Evolutionary conservation across 23 tunicate species (phyloP).

Genomic region (Trididemnum clinides): DNA sequence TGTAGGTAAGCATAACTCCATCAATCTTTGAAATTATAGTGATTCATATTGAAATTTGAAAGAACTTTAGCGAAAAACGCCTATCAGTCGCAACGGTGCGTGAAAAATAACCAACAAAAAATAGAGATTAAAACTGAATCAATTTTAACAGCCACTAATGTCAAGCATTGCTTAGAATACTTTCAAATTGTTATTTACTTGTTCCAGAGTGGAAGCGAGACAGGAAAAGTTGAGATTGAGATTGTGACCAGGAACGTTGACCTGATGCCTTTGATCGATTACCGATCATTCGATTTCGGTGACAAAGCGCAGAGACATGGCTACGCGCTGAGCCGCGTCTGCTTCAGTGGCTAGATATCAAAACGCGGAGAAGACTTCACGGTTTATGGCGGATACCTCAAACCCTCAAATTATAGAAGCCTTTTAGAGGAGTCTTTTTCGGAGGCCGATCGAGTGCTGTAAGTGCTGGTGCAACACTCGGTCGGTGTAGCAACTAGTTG

Average conservation of each 20-base stretch:
- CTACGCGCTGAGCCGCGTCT: constrained; percentile 62
- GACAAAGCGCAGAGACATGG: constrained; percentile 74
- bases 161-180: no score
- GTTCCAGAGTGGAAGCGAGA: constrained; percentile 64
- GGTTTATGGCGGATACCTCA: constrained; percentile 35
- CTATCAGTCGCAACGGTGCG: no score
- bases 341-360: constrained; percentile 82
- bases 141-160: no score
- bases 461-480: constrained; percentile 62
- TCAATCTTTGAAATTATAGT: no score
- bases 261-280: constrained; percentile 78
- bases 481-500: not conserved
- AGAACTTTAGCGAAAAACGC: no score
- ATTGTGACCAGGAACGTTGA: constrained; percentile 67
- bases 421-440: not conserved
- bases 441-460: constrained; percentile 25
- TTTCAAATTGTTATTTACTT: not conserved
- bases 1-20: no score
- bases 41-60: no score
- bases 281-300: constrained; percentile 87
- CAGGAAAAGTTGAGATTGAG: constrained; percentile 69
- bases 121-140: no score
- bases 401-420: not conserved
- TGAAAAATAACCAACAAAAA: no score
- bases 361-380: not conserved